These are phyloP conservation scores for Aphidius colemani DNA, from an alignment of 2,888 invertebrate genomes.

Conservation along the genomic window DNA sequence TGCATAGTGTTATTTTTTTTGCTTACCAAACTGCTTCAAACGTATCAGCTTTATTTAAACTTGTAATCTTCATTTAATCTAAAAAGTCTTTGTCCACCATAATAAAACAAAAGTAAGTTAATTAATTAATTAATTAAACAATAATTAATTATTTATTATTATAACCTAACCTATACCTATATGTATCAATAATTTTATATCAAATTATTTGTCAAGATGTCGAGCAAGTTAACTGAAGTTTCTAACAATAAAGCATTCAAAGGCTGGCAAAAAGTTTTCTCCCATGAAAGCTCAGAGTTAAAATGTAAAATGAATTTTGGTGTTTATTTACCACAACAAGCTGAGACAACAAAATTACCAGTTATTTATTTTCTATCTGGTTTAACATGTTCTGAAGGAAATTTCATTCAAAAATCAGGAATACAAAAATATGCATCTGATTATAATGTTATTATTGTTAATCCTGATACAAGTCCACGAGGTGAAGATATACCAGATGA, in stretches of 20 bases:
- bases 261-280: slow-evolving; percentile 83
- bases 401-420: slow-evolving; percentile 95
- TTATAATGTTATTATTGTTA: slow-evolving; percentile 84
- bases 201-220: slow-evolving; percentile 1
- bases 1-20: too few species aligned
- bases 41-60: too few species aligned
- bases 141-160: too few species aligned
- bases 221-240: slow-evolving; percentile 58
- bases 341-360: slow-evolving; percentile 70
- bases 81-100: too few species aligned
- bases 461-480: slow-evolving; percentile 95
- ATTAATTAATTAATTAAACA: too few species aligned
- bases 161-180: too few species aligned
- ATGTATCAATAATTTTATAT: background rate
- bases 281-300: slow-evolving; percentile 77
- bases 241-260: slow-evolving; percentile 77
- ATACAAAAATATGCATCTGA: slow-evolving; percentile 89
- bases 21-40: too few species aligned
- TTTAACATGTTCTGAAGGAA: slow-evolving; percentile 91
- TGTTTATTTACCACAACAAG: slow-evolving; percentile 83
- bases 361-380: slow-evolving; percentile 92
- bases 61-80: too few species aligned
- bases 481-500: slow-evolving; percentile 88
- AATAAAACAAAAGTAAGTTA: too few species aligned
- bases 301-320: slow-evolving; percentile 94